A percentile compares a stretch with the other conserved stretches of the same genome.
These are phyloP conservation scores for Ctenodactylus gundi DNA, from an alignment of 2,113 vertebrate species.

Conservation along the genomic window DNA sequence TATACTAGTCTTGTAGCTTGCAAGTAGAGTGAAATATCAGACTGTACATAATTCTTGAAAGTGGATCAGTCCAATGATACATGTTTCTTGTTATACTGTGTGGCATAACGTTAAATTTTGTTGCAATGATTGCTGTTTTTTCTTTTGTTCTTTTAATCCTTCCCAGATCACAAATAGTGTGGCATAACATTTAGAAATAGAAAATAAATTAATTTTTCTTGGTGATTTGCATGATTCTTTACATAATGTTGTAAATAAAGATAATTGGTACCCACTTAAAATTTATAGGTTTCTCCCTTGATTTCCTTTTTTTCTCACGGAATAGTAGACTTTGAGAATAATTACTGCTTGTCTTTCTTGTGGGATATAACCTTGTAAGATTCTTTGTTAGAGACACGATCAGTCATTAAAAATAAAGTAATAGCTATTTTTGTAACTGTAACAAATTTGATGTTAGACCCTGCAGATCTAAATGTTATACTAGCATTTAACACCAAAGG, in stretches of 20 bases:
- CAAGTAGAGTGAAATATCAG: background rate
- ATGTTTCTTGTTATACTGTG: background rate
- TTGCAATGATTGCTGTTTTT: background rate
- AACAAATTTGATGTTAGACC: background rate
- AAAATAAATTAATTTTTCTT: background rate
- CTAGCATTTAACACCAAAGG: background rate
- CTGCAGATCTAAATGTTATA: background rate
- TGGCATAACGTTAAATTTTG: background rate
- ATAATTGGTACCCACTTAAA: background rate
- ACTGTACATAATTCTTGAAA: background rate
- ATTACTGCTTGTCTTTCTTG: background rate
- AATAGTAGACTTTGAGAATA: background rate
- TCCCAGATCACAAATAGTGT: background rate
- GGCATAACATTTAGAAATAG: background rate
- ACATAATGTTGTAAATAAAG: background rate
- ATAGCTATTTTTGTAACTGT: background rate
- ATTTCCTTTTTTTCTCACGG: background rate
- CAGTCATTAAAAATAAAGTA: background rate
- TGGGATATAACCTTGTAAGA: background rate
- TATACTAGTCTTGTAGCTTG: conserved; percentile 7
- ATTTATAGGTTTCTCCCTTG: background rate
- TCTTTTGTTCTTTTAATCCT: background rate
- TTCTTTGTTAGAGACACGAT: conserved; percentile 15
- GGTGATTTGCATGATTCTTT: background rate
- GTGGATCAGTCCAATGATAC: background rate